phyloP scores from a whole-genome alignment of 2,113 vertebrate species.

The Passer montanus region DNA sequence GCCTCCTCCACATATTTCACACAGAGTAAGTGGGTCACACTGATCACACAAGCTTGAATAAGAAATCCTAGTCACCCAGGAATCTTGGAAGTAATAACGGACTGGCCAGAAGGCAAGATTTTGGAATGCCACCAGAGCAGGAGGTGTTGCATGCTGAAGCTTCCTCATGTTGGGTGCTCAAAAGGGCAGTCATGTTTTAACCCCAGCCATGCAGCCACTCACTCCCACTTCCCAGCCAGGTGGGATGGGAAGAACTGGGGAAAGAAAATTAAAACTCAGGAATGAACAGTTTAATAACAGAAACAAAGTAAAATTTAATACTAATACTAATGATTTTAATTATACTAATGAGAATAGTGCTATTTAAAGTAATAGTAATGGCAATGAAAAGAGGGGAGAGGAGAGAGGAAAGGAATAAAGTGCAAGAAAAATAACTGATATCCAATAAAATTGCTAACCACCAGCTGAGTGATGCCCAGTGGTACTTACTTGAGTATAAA shows the following conservation, averaged over 20 bases:
- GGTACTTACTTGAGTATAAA: background rate
- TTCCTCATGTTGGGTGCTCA: accelerated
- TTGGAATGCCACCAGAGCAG: background rate
- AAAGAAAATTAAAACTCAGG: accelerated
- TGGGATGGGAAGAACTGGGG: background rate
- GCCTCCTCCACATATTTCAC: background rate
- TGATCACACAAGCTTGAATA: background rate
- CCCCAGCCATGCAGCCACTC: background rate
- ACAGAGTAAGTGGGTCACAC: background rate
- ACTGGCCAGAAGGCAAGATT: background rate
- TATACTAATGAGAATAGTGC: background rate
- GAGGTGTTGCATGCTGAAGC: accelerated
- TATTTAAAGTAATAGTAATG: background rate
- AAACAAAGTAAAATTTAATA: background rate
- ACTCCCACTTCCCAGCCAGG: background rate
- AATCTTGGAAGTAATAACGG: background rate
- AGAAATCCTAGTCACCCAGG: background rate
- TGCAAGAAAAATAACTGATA: background rate
- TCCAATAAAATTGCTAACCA: background rate
- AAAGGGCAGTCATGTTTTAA: background rate
- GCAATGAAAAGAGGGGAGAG: background rate
- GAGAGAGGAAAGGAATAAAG: background rate
- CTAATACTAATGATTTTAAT: background rate
- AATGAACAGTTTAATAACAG: background rate
- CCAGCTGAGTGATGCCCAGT: accelerated